Evolutionary conservation across 2,888 invertebrate genomes (phyloP).

Genomic region (Eilema sororculum): DNA sequence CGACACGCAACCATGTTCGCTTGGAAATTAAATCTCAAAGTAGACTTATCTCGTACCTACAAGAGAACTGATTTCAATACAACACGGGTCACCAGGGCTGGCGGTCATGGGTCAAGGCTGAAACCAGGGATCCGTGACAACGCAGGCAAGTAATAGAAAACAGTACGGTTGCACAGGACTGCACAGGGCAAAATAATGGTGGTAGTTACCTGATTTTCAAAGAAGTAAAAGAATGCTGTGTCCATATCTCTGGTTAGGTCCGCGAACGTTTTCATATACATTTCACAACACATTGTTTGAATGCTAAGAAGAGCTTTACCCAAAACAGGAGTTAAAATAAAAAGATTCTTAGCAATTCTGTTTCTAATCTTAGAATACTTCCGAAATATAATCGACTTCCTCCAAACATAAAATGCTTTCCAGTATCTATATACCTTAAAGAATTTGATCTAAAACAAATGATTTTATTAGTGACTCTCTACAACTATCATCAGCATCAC

Average conservation of each 20-base stretch:
- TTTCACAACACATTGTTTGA: constrained; percentile 89
- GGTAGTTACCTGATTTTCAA: constrained; percentile 88
- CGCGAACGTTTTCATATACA: constrained; percentile 88
- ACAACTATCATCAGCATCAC: too few species aligned
- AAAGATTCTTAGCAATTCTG: constrained; percentile 89
- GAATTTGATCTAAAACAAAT: constrained; percentile 85
- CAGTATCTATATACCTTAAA: constrained; percentile 90
- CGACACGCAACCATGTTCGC: too few species aligned
- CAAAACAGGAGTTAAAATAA: constrained; percentile 91
- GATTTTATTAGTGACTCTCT: not conserved
- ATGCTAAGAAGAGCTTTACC: constrained; percentile 91
- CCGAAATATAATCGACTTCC: constrained; percentile 90
- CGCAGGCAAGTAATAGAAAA: too few species aligned
- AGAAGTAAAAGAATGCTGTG: constrained; percentile 89
- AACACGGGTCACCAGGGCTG: too few species aligned
- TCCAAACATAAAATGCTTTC: constrained; percentile 95
- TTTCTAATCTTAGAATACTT: constrained; percentile 89
- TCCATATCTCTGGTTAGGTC: constrained; percentile 85
- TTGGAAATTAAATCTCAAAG: too few species aligned
- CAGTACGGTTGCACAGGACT: too few species aligned
- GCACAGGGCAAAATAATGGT: too few species aligned
- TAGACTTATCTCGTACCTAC: too few species aligned
- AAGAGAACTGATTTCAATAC: too few species aligned
- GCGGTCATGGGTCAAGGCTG: too few species aligned
- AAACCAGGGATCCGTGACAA: too few species aligned